These are phyloP conservation scores for Myotis yumanensis DNA, from an alignment of 2,113 vertebrate genomes.

Conservation along the genomic window DNA sequence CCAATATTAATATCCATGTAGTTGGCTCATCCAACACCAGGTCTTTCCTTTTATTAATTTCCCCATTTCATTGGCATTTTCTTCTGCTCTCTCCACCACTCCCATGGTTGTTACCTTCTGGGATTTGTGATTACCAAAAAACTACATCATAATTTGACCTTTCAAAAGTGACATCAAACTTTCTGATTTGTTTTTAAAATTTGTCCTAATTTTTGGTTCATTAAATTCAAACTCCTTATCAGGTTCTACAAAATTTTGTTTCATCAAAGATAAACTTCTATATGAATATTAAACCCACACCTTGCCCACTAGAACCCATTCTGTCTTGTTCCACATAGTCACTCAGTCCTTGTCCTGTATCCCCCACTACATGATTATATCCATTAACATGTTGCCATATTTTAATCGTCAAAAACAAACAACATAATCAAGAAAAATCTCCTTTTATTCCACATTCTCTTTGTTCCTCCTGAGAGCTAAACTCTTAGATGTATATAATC, in stretches of 20 bases:
- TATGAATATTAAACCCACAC: neutral
- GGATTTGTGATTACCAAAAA: neutral
- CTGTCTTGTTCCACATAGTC: neutral
- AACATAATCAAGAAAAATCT: neutral
- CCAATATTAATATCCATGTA: neutral
- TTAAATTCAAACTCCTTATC: neutral
- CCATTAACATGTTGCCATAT: neutral
- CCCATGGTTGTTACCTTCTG: neutral
- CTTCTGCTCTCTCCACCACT: neutral
- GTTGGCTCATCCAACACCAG: neutral
- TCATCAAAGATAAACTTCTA: neutral
- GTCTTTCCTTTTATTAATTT: neutral
- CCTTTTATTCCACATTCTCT: neutral
- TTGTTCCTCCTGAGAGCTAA: constrained; percentile 28
- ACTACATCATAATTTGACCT: neutral
- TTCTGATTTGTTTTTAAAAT: neutral
- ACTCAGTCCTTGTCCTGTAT: neutral
- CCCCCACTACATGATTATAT: neutral
- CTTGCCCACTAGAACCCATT: neutral
- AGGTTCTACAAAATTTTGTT: neutral
- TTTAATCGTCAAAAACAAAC: constrained; percentile 9
- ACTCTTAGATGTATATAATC: neutral
- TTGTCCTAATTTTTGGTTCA: neutral
- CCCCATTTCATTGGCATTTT: neutral
- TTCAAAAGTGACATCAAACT: neutral